phyloP scores from a whole-genome alignment of 2,888 invertebrate genomes.

The Pristionchus mayeri region DNA sequence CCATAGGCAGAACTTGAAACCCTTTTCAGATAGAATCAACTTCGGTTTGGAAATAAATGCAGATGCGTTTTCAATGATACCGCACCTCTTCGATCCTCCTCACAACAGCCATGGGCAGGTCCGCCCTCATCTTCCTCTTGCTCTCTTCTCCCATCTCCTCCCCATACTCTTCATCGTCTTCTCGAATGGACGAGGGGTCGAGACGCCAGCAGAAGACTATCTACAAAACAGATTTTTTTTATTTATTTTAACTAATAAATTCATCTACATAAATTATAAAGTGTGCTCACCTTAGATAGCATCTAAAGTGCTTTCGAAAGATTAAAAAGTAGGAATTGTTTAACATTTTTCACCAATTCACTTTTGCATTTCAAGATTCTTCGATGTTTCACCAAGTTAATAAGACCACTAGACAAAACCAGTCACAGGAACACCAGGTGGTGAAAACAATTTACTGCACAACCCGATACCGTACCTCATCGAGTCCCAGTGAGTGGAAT shows the following conservation, averaged over 20 bases:
- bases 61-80: too few species aligned
- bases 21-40: too few species aligned
- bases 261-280: background rate
- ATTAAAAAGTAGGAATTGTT: too few species aligned
- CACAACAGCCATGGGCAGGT: slow-evolving; percentile 5
- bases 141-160: background rate
- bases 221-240: too few species aligned
- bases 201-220: slow-evolving; percentile 33
- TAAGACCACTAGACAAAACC: background rate
- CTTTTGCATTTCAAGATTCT: background rate
- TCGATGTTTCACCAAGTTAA: background rate
- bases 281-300: too few species aligned
- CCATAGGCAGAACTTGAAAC: too few species aligned
- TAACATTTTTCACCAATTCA: background rate
- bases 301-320: too few species aligned
- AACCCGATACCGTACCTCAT: slow-evolving; percentile 55
- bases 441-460: background rate
- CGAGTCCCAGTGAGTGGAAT: slow-evolving; percentile 60
- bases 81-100: slow-evolving; percentile 35
- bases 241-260: background rate
- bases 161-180: slow-evolving; percentile 21
- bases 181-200: slow-evolving; percentile 24
- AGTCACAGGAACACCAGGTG: background rate
- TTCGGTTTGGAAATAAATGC: too few species aligned
- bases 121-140: slow-evolving; percentile 5